phyloP scores from a whole-genome alignment of 2,113 vertebrate species.

The Stomatorhinus ivindoensis region DNA sequence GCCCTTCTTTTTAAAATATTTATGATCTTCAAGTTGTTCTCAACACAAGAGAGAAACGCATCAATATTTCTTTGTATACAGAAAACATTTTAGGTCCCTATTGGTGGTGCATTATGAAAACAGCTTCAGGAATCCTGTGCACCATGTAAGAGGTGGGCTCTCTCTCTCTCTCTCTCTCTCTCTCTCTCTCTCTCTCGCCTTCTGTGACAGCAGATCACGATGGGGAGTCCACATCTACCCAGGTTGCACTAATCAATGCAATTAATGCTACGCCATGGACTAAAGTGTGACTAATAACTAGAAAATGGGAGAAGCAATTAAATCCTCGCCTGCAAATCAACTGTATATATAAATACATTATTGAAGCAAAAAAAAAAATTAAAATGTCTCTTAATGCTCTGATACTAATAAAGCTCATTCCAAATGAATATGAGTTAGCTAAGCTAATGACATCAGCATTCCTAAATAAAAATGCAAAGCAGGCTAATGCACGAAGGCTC shows the following conservation, averaged over 20 bases:
- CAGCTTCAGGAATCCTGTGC: background rate
- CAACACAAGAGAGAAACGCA: background rate
- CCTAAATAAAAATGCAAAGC: background rate
- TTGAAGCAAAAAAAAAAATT: background rate
- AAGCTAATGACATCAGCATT: background rate
- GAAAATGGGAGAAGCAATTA: background rate
- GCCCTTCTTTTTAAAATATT: background rate
- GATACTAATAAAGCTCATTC: background rate
- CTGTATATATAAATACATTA: constrained; percentile 5
- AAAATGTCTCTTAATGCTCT: background rate
- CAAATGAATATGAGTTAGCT: background rate
- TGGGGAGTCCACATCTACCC: background rate
- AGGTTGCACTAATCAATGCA: background rate
- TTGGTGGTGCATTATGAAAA: background rate
- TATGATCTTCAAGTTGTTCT: background rate
- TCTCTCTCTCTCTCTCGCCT: background rate
- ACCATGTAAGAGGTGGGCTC: background rate
- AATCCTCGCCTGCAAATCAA: background rate
- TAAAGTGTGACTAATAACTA: constrained; percentile 3
- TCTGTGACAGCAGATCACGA: background rate
- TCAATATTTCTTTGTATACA: background rate
- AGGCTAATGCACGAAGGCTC: background rate
- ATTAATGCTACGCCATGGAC: background rate
- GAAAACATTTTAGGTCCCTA: background rate
- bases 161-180: background rate